Conservation (phyloP, 2,113 vertebrate genomes). For the Mormyrus iriodes region DNA sequence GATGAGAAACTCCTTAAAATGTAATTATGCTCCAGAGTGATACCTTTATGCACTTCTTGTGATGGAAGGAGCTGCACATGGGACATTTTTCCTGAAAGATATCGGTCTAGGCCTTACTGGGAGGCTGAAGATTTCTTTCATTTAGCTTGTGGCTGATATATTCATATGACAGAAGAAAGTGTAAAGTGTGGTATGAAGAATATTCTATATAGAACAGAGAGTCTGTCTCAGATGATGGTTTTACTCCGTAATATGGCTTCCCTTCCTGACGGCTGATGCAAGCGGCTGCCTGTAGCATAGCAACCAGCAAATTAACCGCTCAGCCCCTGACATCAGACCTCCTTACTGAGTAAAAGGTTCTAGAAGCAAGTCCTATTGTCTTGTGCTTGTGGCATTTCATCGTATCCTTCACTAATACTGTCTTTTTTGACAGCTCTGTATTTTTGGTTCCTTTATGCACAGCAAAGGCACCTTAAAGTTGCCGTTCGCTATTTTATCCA, state of each 20-base stretch:
- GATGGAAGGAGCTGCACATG: background rate
- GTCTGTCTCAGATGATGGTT: background rate
- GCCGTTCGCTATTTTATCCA: background rate
- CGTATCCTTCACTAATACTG: background rate
- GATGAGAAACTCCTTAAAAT: background rate
- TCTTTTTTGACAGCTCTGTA: background rate
- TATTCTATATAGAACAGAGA: background rate
- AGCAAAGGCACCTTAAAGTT: background rate
- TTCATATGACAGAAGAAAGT: background rate
- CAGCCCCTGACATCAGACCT: background rate
- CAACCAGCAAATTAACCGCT: background rate
- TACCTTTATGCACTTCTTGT: slow-evolving; percentile 6
- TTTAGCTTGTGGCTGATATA: background rate
- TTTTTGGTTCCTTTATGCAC: background rate
- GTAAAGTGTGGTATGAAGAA: background rate
- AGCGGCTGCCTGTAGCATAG: background rate
- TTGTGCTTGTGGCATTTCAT: background rate
- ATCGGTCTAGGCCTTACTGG: background rate
- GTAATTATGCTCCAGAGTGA: slow-evolving; percentile 17
- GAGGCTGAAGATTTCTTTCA: background rate
- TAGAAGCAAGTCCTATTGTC: background rate
- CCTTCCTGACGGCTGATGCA: background rate
- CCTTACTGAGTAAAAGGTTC: background rate
- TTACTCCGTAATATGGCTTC: background rate
- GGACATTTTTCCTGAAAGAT: slow-evolving; percentile 5